phyloP scores from a whole-genome alignment of 2,113 vertebrate species.

The Petaurus breviceps region DNA sequence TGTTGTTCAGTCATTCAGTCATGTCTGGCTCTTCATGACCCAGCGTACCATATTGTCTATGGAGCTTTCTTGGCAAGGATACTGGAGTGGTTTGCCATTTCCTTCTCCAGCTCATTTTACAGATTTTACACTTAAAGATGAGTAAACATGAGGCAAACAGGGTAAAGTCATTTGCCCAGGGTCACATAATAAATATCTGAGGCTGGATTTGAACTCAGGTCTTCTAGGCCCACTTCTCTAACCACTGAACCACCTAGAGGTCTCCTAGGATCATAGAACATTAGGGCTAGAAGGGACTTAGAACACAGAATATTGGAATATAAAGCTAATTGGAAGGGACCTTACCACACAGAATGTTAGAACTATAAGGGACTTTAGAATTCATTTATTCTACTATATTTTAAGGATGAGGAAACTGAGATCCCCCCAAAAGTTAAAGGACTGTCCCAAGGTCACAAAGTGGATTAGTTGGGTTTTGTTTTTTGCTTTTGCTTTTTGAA shows the following conservation, averaged over 20 bases:
- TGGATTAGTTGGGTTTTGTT: too few relatives aligned
- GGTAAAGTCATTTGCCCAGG: too few relatives aligned
- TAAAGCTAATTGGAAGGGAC: too few relatives aligned
- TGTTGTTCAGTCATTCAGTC: not conserved
- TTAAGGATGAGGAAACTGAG: not conserved
- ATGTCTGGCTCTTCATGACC: not conserved
- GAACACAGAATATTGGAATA: too few relatives aligned
- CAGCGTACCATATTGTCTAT: not conserved
- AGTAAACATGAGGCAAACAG: not conserved
- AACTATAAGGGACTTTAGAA: not conserved
- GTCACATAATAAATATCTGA: not conserved
- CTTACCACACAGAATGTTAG: not conserved
- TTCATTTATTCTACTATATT: not conserved
- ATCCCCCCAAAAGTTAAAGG: not conserved
- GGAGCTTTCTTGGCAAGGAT: not conserved
- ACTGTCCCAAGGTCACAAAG: not conserved
- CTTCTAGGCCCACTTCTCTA: too few relatives aligned
- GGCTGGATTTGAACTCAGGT: too few relatives aligned
- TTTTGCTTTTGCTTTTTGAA: too few relatives aligned
- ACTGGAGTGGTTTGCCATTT: not conserved
- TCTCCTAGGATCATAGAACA: too few relatives aligned
- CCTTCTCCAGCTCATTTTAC: not conserved
- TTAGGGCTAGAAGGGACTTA: too few relatives aligned
- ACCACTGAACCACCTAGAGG: too few relatives aligned
- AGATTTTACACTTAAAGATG: too few relatives aligned